These are phyloP conservation scores for Anoplolepis gracilipes DNA, from an alignment of 1,140 invertebrate genomes.

Conservation along the genomic window DNA sequence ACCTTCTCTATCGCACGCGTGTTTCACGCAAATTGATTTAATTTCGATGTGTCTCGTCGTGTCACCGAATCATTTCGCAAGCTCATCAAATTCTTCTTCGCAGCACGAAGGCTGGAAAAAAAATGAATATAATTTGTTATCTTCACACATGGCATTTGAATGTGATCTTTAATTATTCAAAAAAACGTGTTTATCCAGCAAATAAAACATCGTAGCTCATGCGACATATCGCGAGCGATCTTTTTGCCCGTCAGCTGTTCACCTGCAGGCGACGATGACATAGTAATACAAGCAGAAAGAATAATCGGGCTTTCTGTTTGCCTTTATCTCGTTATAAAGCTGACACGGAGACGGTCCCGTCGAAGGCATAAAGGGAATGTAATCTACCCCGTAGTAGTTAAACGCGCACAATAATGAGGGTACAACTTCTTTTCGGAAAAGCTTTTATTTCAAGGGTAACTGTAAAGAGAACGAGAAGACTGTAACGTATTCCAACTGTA, in stretches of 20 bases:
- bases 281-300: neutral
- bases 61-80: neutral
- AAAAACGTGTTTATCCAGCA: neutral
- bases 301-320: constrained; percentile 6
- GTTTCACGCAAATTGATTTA: neutral
- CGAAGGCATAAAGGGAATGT: neutral
- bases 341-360: constrained; percentile 31
- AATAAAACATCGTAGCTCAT: constrained; percentile 13
- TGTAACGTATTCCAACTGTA: neutral
- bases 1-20: neutral
- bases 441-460: constrained; percentile 3
- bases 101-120: neutral
- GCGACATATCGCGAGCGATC: constrained; percentile 16
- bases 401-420: constrained; percentile 27
- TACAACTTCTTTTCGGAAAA: constrained; percentile 29
- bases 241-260: neutral
- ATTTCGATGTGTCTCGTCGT: neutral
- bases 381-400: neutral
- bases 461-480: neutral
- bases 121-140: neutral
- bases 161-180: constrained; percentile 34
- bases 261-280: neutral
- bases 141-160: constrained; percentile 6
- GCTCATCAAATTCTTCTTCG: neutral
- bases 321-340: constrained; percentile 33